Conservation (phyloP, 2,797 vertebrate genomes). For the Sebastes miniatus region DNA sequence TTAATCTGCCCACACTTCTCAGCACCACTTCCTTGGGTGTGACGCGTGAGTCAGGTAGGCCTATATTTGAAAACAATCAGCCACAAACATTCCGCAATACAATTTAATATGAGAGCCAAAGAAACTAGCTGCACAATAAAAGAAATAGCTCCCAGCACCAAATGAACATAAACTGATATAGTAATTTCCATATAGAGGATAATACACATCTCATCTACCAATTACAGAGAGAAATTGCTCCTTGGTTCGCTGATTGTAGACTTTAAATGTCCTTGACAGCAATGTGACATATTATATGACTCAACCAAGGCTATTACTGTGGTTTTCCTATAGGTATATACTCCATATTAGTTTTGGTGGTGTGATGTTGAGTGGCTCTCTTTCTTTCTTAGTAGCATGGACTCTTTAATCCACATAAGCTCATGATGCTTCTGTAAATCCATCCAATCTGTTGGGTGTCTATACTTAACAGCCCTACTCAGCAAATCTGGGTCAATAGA, state of each 20-base stretch:
- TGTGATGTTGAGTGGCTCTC: conserved; percentile 28
- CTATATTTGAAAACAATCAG: not conserved
- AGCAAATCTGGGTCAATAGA: conserved; percentile 66
- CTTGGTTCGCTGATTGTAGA: not conserved
- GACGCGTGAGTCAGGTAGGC: not conserved
- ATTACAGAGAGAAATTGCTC: not conserved
- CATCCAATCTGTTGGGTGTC: conserved; percentile 76
- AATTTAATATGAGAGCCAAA: not conserved
- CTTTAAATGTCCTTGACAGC: not conserved
- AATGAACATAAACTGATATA: not conserved
- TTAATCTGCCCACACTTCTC: conserved; percentile 2
- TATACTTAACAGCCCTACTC: conserved; percentile 62
- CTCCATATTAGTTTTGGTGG: not conserved
- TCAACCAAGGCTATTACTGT: not conserved
- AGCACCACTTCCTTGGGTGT: not conserved
- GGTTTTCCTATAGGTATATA: not conserved
- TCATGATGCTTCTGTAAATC: conserved; percentile 71
- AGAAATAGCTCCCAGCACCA: not conserved
- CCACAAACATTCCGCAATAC: not conserved
- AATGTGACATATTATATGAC: not conserved
- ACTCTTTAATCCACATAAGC: conserved; percentile 76
- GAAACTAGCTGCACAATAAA: not conserved
- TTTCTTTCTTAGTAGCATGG: conserved; percentile 37
- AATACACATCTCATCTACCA: not conserved
- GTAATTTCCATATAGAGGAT: not conserved